phyloP scores from a whole-genome alignment of 2,797 vertebrate genomes.

The Poeciliopsis presidionis region DNA sequence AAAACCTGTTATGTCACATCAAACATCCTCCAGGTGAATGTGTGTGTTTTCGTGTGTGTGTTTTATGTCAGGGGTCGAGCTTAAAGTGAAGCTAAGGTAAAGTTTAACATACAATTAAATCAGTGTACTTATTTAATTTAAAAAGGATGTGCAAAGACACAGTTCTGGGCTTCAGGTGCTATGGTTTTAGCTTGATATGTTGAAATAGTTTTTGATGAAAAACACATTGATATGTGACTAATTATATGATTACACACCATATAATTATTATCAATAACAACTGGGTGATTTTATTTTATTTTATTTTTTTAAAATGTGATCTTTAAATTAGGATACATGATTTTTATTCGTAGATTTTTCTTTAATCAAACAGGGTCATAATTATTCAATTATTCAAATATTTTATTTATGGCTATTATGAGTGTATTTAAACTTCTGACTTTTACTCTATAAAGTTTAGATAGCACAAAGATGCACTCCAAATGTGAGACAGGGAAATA shows the following conservation, averaged over 20 bases:
- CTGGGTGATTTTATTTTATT: not conserved
- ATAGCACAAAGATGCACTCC: not conserved
- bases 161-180: not conserved
- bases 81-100: not conserved
- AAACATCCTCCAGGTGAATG: conserved; percentile 43
- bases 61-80: not conserved
- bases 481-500: not conserved
- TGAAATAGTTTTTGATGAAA: not conserved
- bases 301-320: too few species aligned
- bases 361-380: not conserved
- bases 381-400: not conserved
- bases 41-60: not conserved
- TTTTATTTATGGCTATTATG: not conserved
- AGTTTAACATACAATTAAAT: not conserved
- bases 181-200: not conserved
- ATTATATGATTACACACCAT: not conserved
- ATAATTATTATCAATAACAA: not conserved
- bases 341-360: not conserved
- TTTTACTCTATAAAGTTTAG: not conserved
- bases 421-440: not conserved
- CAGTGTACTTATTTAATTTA: not conserved
- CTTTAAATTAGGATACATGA: too few species aligned
- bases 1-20: conserved; percentile 87
- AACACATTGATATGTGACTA: not conserved
- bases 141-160: not conserved